Evolutionary conservation across 2,888 invertebrate genomes (phyloP).

Genomic region (Parnassius orleans): DNA sequence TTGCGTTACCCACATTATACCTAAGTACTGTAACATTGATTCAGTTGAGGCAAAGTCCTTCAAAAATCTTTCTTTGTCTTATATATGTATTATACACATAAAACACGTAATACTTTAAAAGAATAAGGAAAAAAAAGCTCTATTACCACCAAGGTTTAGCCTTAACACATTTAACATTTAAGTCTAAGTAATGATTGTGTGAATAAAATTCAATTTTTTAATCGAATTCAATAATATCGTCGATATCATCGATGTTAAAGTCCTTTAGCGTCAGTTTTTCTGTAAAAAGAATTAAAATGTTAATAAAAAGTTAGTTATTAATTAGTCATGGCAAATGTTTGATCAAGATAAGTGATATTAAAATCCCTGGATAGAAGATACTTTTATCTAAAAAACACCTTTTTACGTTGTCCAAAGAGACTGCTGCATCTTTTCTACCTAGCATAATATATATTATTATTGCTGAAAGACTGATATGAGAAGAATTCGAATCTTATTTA

Average conservation of each 20-base stretch:
- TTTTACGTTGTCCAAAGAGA: too few species aligned
- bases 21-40: not conserved
- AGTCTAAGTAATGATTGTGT: not conserved
- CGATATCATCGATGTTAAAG: conserved; percentile 66
- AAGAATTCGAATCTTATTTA: too few species aligned
- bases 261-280: conserved; percentile 61
- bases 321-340: too few species aligned
- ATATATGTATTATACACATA: not conserved
- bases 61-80: not conserved
- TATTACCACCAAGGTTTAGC: too few species aligned
- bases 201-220: conserved; percentile 40
- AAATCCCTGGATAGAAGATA: too few species aligned
- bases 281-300: conserved; percentile 37
- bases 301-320: not conserved
- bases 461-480: too few species aligned
- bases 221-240: conserved; percentile 70
- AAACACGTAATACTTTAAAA: not conserved
- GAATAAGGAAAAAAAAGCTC: not conserved
- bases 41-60: not conserved
- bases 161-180: too few species aligned
- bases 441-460: too few species aligned
- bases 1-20: not conserved
- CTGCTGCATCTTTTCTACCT: too few species aligned
- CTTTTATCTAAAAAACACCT: too few species aligned
- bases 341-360: too few species aligned